These are phyloP conservation scores for Triops cancriformis DNA, from an alignment of 1,140 invertebrate species.

Conservation along the genomic window DNA sequence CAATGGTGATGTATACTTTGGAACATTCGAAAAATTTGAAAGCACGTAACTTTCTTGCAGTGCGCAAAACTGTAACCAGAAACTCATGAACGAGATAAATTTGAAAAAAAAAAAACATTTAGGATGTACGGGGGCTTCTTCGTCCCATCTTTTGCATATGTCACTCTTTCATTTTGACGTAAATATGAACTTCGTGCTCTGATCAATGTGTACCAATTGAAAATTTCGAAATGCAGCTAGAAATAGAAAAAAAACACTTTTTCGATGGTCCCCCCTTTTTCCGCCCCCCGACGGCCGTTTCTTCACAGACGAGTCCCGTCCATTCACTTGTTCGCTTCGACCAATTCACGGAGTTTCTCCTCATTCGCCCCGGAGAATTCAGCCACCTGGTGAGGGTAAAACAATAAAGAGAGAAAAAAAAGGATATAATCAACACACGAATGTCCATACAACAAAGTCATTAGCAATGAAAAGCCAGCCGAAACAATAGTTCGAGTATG, in stretches of 20 bases:
- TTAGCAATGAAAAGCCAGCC: not conserved
- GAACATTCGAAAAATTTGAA: too few relatives aligned
- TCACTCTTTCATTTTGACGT: too few relatives aligned
- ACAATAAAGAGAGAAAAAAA: constrained; percentile 29
- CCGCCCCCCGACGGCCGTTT: not conserved
- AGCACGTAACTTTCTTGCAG: too few relatives aligned
- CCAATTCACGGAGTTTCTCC: constrained; percentile 55
- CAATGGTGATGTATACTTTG: too few relatives aligned
- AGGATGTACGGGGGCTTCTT: too few relatives aligned
- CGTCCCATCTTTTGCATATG: too few relatives aligned
- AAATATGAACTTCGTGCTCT: too few relatives aligned
- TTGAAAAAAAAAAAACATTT: too few relatives aligned
- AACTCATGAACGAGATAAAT: too few relatives aligned
- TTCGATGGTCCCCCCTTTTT: not conserved
- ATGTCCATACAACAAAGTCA: not conserved
- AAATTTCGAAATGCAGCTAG: not conserved
- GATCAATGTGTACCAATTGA: too few relatives aligned
- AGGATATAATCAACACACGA: constrained; percentile 18
- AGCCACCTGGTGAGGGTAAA: constrained; percentile 42
- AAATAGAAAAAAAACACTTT: not conserved
- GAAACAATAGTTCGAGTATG: too few relatives aligned
- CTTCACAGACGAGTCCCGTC: not conserved
- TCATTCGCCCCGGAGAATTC: constrained; percentile 71
- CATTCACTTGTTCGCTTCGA: constrained; percentile 50
- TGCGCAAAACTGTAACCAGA: too few relatives aligned